Percentiles rank a stretch among this genome's conserved stretches.
Conservation (phyloP, 2,888 invertebrate species). For the Exocentrus adspersus region DNA sequence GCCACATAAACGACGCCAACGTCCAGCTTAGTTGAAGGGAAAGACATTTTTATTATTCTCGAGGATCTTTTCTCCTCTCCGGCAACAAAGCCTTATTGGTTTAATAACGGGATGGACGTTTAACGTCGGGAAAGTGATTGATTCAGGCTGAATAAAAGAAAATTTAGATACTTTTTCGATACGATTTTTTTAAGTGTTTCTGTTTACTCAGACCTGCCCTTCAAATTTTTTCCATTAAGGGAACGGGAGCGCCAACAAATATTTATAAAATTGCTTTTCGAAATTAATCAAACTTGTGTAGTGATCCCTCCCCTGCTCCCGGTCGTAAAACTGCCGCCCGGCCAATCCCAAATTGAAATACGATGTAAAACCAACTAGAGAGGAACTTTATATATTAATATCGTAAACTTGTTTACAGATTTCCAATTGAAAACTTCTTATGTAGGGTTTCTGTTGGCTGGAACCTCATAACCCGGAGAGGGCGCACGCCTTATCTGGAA, state of each 20-base stretch:
- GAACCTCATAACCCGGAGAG: constrained; percentile 21
- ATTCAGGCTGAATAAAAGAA: no score
- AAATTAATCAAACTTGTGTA: constrained; percentile 21
- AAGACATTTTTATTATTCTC: not conserved
- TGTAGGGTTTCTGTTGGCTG: constrained; percentile 22
- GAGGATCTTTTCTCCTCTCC: not conserved
- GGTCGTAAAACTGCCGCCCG: constrained; percentile 14
- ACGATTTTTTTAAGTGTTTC: no score
- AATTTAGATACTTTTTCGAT: not conserved
- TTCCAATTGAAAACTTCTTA: constrained; percentile 21
- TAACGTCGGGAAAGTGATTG: not conserved
- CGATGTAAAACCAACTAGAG: constrained; percentile 11
- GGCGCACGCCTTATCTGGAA: constrained; percentile 15
- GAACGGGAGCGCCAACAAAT: not conserved
- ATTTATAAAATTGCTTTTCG: constrained; percentile 9
- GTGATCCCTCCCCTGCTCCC: constrained; percentile 1
- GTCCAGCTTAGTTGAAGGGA: not conserved
- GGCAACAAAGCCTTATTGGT: not conserved
- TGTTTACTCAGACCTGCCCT: no score
- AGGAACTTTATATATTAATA: constrained; percentile 28
- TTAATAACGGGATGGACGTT: not conserved
- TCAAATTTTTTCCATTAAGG: no score
- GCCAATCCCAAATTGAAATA: constrained; percentile 23
- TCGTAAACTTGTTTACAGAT: constrained; percentile 32
- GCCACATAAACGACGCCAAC: not conserved